Conservation (phyloP, 2,797 vertebrate species). For the Pachyuromys duprasi region DNA sequence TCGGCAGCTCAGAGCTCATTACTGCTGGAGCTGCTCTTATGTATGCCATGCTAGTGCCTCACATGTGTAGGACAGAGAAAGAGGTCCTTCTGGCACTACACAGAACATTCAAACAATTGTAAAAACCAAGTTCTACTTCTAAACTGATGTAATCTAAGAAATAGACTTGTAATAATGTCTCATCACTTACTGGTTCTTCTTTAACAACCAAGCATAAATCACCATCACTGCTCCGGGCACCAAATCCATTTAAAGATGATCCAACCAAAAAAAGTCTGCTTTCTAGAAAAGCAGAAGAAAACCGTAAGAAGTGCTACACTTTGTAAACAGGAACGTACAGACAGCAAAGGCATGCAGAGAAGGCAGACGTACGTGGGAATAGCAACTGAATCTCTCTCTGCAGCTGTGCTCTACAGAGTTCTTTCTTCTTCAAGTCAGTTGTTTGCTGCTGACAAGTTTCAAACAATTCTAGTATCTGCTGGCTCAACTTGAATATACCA, state of each 20-base stretch:
- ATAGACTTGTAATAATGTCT: conserved; percentile 40
- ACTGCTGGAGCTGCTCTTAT: conserved; percentile 26
- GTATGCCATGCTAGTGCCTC: not conserved
- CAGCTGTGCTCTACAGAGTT: conserved; percentile 91
- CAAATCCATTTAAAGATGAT: conserved; percentile 96
- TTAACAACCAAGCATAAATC: conserved; percentile 95
- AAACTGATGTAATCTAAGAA: conserved; percentile 5
- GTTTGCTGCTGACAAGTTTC: conserved; percentile 92
- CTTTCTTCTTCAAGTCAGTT: conserved; percentile 94
- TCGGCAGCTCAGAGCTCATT: conserved; percentile 42
- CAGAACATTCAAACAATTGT: conserved; percentile 46
- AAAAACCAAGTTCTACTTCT: conserved; percentile 35
- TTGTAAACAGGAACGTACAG: conserved; percentile 45
- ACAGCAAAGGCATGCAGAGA: conserved; percentile 29
- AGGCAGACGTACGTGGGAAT: conserved; percentile 91
- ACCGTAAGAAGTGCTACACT: conserved; percentile 27
- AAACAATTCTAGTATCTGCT: conserved; percentile 94
- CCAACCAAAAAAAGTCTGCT: conserved; percentile 95
- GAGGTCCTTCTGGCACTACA: conserved; percentile 44
- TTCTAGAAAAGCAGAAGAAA: conserved; percentile 85
- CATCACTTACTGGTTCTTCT: conserved; percentile 90
- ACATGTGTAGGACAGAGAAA: not conserved
- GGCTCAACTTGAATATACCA: conserved; percentile 91
- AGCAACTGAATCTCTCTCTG: conserved; percentile 93
- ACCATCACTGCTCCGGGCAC: conserved; percentile 95